phyloP scores from a whole-genome alignment of 2,888 invertebrate species.

The Tetranychus piercei region DNA sequence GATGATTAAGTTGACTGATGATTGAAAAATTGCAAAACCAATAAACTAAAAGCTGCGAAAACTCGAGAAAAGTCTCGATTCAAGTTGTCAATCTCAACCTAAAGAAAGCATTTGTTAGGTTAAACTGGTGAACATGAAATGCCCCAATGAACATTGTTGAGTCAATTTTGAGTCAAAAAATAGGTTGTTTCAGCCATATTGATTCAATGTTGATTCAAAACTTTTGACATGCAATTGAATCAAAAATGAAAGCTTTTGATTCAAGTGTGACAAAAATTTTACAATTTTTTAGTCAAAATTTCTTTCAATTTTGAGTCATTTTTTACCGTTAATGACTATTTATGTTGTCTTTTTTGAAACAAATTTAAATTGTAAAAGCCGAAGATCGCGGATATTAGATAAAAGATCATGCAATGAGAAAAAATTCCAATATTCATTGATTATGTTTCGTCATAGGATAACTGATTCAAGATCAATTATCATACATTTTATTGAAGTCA shows the following conservation, averaged over 20 bases:
- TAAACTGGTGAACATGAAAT: no score
- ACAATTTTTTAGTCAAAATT: not conserved
- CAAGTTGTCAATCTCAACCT: no score
- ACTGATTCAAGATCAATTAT: no score
- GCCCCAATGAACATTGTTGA: not conserved
- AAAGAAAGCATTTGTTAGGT: no score
- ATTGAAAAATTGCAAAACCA: no score
- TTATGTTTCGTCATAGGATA: no score
- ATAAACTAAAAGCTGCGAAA: no score
- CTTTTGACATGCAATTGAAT: not conserved
- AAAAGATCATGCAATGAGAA: not conserved
- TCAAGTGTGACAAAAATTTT: not conserved
- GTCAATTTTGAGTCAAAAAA: not conserved
- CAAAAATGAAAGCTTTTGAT: not conserved
- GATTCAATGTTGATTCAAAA: not conserved
- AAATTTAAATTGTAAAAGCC: not conserved
- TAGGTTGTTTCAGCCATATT: not conserved
- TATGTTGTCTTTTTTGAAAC: not conserved
- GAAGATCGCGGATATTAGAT: not conserved
- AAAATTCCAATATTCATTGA: no score
- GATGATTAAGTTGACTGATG: no score
- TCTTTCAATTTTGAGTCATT: not conserved
- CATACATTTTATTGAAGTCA: no score
- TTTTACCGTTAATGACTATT: not conserved
- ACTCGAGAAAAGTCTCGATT: no score